These are phyloP conservation scores for Parascotia fuliginaria DNA, from an alignment of 2,888 invertebrate species.

Conservation along the genomic window DNA sequence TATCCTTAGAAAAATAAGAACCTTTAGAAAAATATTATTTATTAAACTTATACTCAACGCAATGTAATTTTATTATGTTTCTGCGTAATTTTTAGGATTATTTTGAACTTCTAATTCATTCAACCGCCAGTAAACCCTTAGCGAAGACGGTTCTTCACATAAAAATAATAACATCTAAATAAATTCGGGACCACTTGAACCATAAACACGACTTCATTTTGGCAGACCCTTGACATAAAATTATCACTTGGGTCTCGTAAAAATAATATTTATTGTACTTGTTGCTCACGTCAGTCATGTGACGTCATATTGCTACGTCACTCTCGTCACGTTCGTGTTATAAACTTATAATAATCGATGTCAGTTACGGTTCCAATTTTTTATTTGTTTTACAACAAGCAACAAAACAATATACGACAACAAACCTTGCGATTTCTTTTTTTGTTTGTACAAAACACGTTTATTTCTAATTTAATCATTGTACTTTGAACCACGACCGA, in stretches of 20 bases:
- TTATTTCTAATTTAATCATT: no score
- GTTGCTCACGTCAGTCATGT: constrained; percentile 32
- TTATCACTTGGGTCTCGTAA: constrained; percentile 34
- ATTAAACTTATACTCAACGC: no score
- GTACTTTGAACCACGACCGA: no score
- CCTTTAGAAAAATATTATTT: no score
- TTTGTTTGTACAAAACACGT: no score
- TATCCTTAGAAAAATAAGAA: no score
- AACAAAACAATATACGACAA: no score
- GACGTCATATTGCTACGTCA: neutral
- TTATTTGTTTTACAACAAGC: no score
- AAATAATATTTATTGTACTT: constrained; percentile 37
- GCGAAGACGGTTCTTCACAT: constrained; percentile 16
- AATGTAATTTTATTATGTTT: no score
- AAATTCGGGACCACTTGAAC: constrained; percentile 3
- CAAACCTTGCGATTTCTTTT: no score
- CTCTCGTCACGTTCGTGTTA: constrained; percentile 13
- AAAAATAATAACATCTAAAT: constrained; percentile 1
- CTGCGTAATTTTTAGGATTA: no score
- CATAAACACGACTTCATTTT: constrained; percentile 23
- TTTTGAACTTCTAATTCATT: no score
- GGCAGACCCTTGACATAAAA: constrained; percentile 28
- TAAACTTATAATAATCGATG: constrained; percentile 23
- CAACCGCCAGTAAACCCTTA: constrained; percentile 8
- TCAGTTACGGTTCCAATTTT: constrained; percentile 10